Evolutionary conservation across 2,888 invertebrate species (phyloP).

Genomic region (Cataglyphis rosenhaueri): DNA sequence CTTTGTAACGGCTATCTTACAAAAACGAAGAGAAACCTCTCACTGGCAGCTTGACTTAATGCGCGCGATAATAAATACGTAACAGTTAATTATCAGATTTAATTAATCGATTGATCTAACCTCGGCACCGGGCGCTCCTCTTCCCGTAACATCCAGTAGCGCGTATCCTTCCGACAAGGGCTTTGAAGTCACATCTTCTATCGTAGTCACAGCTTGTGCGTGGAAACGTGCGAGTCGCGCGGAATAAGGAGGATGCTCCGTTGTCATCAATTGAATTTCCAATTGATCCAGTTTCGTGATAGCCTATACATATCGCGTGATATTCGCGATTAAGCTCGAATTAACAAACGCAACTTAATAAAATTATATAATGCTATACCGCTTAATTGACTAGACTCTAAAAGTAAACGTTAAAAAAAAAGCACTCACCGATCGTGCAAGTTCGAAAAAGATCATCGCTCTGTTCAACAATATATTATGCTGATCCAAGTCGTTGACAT

Average conservation of each 20-base stretch:
- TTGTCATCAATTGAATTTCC: constrained; percentile 90
- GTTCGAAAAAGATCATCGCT: constrained; percentile 91
- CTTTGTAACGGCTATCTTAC: not conserved
- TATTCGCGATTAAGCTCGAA: not conserved
- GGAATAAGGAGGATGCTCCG: constrained; percentile 89
- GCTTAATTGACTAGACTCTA: not conserved
- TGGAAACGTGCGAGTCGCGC: constrained; percentile 90
- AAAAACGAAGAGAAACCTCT: not conserved
- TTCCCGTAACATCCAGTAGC: constrained; percentile 90
- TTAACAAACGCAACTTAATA: not conserved
- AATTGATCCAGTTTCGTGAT: constrained; percentile 91
- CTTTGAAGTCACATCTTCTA: constrained; percentile 89
- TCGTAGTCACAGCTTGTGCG: constrained; percentile 88
- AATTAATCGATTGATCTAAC: constrained; percentile 74
- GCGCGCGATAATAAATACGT: not conserved
- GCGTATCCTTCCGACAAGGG: constrained; percentile 91
- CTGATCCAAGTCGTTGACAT: constrained; percentile 90
- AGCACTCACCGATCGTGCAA: constrained; percentile 88
- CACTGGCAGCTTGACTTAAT: constrained; percentile 2
- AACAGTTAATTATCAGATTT: constrained; percentile 42
- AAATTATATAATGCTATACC: not conserved
- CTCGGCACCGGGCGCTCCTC: constrained; percentile 88
- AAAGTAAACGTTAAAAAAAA: not conserved
- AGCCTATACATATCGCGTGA: constrained; percentile 86
- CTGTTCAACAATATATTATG: constrained; percentile 89